phyloP scores from a whole-genome alignment of 2,888 invertebrate genomes.

The Griposia aprilina region DNA sequence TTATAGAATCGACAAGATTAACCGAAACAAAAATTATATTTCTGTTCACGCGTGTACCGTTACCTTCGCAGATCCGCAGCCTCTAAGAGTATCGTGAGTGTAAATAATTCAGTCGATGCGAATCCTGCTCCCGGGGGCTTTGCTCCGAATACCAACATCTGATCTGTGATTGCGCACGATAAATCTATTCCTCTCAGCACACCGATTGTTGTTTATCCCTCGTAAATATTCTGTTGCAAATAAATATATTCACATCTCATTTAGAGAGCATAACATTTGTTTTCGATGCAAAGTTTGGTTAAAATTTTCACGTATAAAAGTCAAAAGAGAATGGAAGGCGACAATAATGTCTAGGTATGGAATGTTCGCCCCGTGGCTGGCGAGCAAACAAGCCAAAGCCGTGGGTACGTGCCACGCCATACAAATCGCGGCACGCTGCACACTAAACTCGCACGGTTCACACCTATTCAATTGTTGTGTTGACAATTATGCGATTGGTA shows the following conservation, averaged over 20 bases:
- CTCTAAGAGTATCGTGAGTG: slow-evolving; percentile 78
- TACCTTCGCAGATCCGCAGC: slow-evolving; percentile 60
- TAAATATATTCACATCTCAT: slow-evolving; percentile 61
- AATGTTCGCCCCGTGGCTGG: slow-evolving; percentile 72
- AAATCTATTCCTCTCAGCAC: slow-evolving; percentile 83
- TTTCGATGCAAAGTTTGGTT: slow-evolving; percentile 47
- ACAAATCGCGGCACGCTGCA: slow-evolving; percentile 67
- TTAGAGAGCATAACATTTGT: slow-evolving; percentile 49
- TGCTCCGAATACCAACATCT: slow-evolving; percentile 87
- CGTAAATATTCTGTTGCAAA: slow-evolving; percentile 70
- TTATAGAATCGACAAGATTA: slow-evolving; percentile 28
- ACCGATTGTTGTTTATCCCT: slow-evolving; percentile 73
- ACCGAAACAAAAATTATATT: slow-evolving; percentile 73
- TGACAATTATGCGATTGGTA: slow-evolving; percentile 51
- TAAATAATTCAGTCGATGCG: slow-evolving; percentile 88
- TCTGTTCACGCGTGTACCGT: slow-evolving; percentile 67
- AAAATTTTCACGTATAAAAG: slow-evolving; percentile 64
- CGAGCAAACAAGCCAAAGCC: slow-evolving; percentile 80
- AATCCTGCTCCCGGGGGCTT: slow-evolving; percentile 82
- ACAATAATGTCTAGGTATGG: slow-evolving; percentile 69
- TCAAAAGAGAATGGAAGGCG: slow-evolving; percentile 64
- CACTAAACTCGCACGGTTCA: slow-evolving; percentile 61
- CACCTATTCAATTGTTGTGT: slow-evolving; percentile 63
- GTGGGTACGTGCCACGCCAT: slow-evolving; percentile 81
- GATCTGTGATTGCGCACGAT: slow-evolving; percentile 87